A percentile compares a stretch with the other conserved stretches of the same genome.
Conservation (phyloP, 2,113 vertebrate species). For the Desmodus rotundus region DNA sequence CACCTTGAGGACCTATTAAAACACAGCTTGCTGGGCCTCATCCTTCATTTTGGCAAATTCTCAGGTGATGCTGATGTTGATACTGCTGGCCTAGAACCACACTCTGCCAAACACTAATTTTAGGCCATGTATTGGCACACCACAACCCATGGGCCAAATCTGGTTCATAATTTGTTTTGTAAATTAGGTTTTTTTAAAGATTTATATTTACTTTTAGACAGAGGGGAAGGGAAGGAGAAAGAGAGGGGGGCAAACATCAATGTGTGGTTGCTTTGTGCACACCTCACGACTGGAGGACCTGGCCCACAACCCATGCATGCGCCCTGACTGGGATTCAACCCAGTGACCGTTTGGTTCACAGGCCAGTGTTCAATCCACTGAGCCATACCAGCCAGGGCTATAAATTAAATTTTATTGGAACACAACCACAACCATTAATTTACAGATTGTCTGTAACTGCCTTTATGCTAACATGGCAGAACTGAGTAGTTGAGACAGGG, state of each 20-base stretch:
- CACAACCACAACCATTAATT: background rate
- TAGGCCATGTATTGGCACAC: background rate
- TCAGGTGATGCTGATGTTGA: background rate
- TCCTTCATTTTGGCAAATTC: background rate
- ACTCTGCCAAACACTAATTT: background rate
- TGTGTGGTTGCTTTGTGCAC: too few relatives aligned
- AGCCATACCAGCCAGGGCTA: too few relatives aligned
- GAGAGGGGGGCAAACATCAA: too few relatives aligned
- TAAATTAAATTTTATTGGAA: background rate
- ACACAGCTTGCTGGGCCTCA: background rate
- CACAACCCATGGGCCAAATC: background rate
- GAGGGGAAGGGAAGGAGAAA: too few relatives aligned
- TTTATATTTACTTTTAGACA: too few relatives aligned
- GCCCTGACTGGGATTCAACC: too few relatives aligned
- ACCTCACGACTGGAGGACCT: too few relatives aligned
- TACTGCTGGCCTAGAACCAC: background rate
- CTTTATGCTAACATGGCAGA: background rate
- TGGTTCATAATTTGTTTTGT: background rate
- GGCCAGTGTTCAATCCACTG: too few relatives aligned
- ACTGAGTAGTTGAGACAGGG: background rate
- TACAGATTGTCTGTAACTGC: background rate
- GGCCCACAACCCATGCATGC: too few relatives aligned
- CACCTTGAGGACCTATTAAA: background rate
- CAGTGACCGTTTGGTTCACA: too few relatives aligned
- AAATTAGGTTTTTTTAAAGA: too few relatives aligned